These are phyloP conservation scores for Anthrax anthrax DNA, from an alignment of 2,888 invertebrate genomes.

Conservation along the genomic window DNA sequence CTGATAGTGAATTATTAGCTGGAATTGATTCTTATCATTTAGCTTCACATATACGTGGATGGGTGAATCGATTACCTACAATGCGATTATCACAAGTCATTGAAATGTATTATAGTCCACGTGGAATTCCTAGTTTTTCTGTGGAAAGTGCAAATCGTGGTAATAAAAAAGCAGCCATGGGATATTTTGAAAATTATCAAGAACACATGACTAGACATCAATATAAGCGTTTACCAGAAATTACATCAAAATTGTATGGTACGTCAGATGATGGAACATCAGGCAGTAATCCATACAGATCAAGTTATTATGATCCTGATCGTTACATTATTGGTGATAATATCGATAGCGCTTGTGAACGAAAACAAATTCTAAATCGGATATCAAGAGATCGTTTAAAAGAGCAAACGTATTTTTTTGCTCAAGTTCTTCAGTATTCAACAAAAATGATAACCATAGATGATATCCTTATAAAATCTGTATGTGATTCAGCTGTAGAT, in stretches of 20 bases:
- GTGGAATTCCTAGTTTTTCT: slow-evolving; percentile 42
- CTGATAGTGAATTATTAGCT: slow-evolving; percentile 52
- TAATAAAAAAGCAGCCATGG: slow-evolving; percentile 7
- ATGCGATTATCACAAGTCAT: slow-evolving; percentile 46
- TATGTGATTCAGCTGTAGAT: slow-evolving; percentile 36
- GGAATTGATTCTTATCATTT: slow-evolving; percentile 49
- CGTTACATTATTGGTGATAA: slow-evolving; percentile 5
- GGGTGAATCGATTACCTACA: slow-evolving; percentile 38
- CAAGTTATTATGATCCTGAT: slow-evolving; percentile 12
- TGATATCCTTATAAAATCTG: slow-evolving; percentile 35
- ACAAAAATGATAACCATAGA: slow-evolving; percentile 15
- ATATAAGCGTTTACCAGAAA: not conserved
- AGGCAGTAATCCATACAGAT: not conserved
- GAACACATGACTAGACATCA: not conserved
- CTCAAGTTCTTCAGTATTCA: slow-evolving; percentile 21
- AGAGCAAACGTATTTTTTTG: slow-evolving; percentile 23
- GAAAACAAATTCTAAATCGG: slow-evolving; percentile 12
- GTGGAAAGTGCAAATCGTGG: slow-evolving; percentile 42
- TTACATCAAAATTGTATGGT: not conserved
- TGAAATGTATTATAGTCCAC: slow-evolving; percentile 53
- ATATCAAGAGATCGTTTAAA: slow-evolving; percentile 18
- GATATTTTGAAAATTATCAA: not conserved
- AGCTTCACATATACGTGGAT: slow-evolving; percentile 37
- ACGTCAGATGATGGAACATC: not conserved
- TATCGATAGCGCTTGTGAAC: slow-evolving; percentile 13